These are phyloP conservation scores for Neogobius melanostomus DNA, from an alignment of 2,113 vertebrate species.

Conservation along the genomic window DNA sequence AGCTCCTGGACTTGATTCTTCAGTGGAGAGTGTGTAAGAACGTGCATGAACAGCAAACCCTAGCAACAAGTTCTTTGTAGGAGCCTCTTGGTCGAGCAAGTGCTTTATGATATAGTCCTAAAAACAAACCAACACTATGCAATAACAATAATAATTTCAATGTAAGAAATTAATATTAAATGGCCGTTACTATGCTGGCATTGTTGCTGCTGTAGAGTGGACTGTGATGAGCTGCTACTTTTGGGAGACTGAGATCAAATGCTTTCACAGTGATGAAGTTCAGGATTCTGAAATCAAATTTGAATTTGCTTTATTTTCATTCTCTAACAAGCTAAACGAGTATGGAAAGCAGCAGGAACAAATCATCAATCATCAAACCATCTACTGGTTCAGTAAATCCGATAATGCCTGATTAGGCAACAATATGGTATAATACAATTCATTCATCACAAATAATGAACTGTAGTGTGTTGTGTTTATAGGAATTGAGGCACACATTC, in stretches of 20 bases:
- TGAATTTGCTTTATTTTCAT: not conserved
- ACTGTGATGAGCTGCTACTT: constrained; percentile 71
- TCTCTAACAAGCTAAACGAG: not conserved
- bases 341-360: not conserved
- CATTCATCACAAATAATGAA: too few species aligned
- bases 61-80: constrained; percentile 68
- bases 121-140: not conserved
- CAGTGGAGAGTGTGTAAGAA: constrained; percentile 68
- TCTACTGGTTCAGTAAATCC: too few species aligned
- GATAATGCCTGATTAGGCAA: too few species aligned
- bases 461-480: not conserved
- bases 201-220: constrained; percentile 65
- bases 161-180: not conserved
- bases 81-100: constrained; percentile 67
- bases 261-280: constrained; percentile 77
- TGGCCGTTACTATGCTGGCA: constrained; percentile 58
- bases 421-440: too few species aligned
- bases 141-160: not conserved
- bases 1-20: constrained; percentile 53
- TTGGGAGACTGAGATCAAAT: constrained; percentile 68
- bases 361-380: not conserved
- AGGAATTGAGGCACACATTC: not conserved
- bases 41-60: constrained; percentile 69
- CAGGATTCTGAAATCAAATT: constrained; percentile 63
- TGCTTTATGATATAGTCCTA: constrained; percentile 67